Evolutionary conservation across 2,113 vertebrate species (phyloP).

Genomic region (Sitta europaea): DNA sequence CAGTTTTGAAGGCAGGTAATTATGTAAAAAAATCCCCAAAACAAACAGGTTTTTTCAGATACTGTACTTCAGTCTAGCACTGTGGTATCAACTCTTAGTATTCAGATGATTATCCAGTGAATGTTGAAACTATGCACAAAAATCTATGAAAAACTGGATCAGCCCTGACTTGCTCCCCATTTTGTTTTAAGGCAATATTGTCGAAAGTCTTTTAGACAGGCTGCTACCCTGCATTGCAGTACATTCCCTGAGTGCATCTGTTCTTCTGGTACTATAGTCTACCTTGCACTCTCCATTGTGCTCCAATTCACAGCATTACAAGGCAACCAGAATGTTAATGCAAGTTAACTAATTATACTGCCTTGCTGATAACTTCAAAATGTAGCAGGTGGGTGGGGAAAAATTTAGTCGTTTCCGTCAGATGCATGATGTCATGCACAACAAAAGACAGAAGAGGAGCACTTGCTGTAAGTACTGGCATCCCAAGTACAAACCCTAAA

Average conservation of each 20-base stretch:
- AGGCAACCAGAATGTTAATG: background rate
- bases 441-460: background rate
- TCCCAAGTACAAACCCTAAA: background rate
- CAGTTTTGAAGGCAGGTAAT: background rate
- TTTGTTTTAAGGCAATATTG: background rate
- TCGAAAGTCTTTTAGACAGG: background rate
- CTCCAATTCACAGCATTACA: background rate
- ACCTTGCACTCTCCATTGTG: background rate
- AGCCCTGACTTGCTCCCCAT: background rate
- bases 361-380: background rate
- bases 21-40: background rate
- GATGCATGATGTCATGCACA: background rate
- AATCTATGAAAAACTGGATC: background rate
- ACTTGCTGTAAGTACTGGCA: background rate
- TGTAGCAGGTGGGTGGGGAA: background rate
- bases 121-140: background rate
- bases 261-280: background rate
- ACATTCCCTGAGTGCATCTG: background rate
- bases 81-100: background rate
- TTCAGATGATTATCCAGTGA: background rate
- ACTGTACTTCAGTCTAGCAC: background rate
- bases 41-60: background rate
- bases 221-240: background rate
- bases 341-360: background rate
- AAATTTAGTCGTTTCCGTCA: background rate